Conservation (phyloP, 2,888 invertebrate genomes). For the Syrista parreyssii region DNA sequence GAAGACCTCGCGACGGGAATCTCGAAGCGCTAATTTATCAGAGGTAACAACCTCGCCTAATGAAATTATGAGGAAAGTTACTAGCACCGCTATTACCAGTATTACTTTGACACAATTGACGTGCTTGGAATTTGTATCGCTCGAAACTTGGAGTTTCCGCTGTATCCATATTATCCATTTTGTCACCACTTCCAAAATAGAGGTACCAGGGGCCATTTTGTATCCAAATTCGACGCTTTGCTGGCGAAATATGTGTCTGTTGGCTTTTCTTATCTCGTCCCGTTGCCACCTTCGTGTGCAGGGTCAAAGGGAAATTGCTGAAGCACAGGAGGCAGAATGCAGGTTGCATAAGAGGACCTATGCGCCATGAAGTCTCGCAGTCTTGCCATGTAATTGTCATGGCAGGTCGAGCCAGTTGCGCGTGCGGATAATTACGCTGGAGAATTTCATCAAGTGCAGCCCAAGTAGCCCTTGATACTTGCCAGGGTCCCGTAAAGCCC, state of each 20-base stretch:
- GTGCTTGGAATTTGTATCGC: background rate
- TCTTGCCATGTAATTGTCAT: background rate
- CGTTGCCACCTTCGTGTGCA: background rate
- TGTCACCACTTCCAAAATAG: background rate
- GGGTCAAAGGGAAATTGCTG: background rate
- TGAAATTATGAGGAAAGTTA: background rate
- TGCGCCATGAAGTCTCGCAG: background rate
- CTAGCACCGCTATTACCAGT: too few relatives aligned
- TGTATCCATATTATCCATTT: too few relatives aligned
- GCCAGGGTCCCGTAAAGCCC: constrained; percentile 43
- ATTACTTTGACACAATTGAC: too few relatives aligned
- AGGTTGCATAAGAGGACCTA: background rate
- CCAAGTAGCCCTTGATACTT: constrained; percentile 49
- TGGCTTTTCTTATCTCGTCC: background rate
- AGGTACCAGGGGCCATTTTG: background rate
- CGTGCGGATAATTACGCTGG: constrained; percentile 43
- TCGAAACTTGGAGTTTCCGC: too few relatives aligned
- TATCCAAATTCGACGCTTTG: too few relatives aligned
- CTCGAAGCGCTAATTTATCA: background rate
- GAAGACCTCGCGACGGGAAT: background rate
- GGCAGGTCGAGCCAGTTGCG: constrained; percentile 11
- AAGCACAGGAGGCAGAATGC: background rate
- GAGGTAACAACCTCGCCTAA: background rate
- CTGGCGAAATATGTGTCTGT: background rate
- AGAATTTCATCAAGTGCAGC: constrained; percentile 46